Percentiles rank a stretch among this genome's conserved stretches.
phyloP scores from a whole-genome alignment of 2,113 vertebrate genomes.

The Silurus meridionalis region DNA sequence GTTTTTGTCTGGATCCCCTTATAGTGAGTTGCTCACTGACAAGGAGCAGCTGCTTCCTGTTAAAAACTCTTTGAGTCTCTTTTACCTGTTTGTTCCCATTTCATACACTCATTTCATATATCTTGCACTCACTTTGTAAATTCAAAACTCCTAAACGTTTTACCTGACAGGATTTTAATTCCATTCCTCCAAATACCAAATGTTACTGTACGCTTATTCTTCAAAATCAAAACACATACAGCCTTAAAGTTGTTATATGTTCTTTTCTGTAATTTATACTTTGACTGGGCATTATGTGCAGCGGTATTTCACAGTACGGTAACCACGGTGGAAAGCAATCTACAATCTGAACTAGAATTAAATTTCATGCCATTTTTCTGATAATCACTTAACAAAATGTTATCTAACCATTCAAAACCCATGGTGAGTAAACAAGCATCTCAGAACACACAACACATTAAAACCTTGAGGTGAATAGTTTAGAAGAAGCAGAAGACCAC shows the following conservation, averaged over 20 bases:
- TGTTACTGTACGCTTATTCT: background rate
- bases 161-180: background rate
- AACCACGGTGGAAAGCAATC: too few relatives aligned
- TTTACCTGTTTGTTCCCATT: conserved; percentile 20
- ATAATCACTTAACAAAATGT: too few relatives aligned
- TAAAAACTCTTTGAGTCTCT: conserved; percentile 23
- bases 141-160: background rate
- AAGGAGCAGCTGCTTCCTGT: conserved; percentile 41
- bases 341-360: too few relatives aligned
- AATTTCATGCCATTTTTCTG: too few relatives aligned
- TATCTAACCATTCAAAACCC: too few relatives aligned
- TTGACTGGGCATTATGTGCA: background rate
- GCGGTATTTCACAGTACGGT: too few relatives aligned
- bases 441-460: background rate
- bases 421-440: background rate
- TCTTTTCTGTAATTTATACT: background rate
- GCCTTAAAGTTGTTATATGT: background rate
- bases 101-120: background rate
- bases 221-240: background rate
- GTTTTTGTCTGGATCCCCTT: background rate
- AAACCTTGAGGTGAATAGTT: background rate
- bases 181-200: background rate
- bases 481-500: background rate
- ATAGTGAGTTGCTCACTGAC: conserved; percentile 8
- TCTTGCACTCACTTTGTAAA: background rate